Percentiles rank a stretch among this genome's conserved stretches.
Conservation (phyloP, 2,113 vertebrate genomes). For the Polypterus bichir region DNA sequence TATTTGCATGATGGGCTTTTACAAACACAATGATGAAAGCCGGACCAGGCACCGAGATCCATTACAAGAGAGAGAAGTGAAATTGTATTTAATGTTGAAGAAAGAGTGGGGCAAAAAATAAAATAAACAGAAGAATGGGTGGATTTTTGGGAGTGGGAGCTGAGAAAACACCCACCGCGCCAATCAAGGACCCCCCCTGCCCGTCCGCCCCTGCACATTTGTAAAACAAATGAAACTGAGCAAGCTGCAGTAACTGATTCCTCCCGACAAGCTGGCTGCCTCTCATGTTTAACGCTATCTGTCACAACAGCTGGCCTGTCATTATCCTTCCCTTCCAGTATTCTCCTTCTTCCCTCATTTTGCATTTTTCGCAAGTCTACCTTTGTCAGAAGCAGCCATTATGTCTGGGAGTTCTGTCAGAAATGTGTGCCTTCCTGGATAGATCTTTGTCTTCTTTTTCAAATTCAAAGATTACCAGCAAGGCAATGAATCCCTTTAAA, state of each 20-base stretch:
- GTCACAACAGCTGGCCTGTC: slow-evolving; percentile 11
- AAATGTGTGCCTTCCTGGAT: background rate
- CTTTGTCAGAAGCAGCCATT: background rate
- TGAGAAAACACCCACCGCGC: slow-evolving; percentile 6
- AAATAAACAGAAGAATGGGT: no score
- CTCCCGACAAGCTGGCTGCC: slow-evolving; percentile 9
- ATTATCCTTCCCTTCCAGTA: slow-evolving; percentile 2
- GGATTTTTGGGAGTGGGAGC: slow-evolving; percentile 5
- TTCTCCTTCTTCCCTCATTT: background rate
- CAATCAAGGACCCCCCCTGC: slow-evolving; percentile 1
- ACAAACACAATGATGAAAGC: slow-evolving; percentile 11
- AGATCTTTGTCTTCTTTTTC: background rate
- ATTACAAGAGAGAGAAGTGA: slow-evolving; percentile 13
- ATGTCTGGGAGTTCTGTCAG: slow-evolving; percentile 1
- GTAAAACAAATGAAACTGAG: slow-evolving; percentile 13
- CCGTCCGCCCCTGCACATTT: slow-evolving; percentile 10
- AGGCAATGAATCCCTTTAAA: no score
- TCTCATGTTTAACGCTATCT: slow-evolving; percentile 15
- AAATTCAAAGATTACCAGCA: background rate
- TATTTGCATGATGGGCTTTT: slow-evolving; percentile 8
- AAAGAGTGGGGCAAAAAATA: background rate
- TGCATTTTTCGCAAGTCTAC: background rate
- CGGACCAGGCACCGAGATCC: slow-evolving; percentile 7
- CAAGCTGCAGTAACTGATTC: slow-evolving; percentile 14
- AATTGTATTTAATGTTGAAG: slow-evolving; percentile 13